A percentile compares a stretch with the other conserved stretches of the same genome.
phyloP scores from a whole-genome alignment of 2,888 invertebrate species.

The Brachynemurus nebulosus region DNA sequence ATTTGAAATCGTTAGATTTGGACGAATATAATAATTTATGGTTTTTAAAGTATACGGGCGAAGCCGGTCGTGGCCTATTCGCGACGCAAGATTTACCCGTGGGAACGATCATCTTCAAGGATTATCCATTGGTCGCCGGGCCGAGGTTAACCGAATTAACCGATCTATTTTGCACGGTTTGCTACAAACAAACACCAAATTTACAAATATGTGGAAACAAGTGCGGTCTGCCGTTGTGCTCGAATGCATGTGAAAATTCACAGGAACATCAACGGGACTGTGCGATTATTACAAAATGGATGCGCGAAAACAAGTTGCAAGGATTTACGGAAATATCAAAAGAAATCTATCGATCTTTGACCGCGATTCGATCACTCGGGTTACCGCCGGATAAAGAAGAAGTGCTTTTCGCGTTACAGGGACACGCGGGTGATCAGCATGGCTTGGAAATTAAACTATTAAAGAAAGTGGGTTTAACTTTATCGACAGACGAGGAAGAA shows the following conservation, averaged over 20 bases:
- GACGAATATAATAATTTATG: slow-evolving; percentile 35
- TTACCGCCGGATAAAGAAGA: slow-evolving; percentile 33
- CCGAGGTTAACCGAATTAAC: slow-evolving; percentile 41
- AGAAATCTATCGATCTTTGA: slow-evolving; percentile 29
- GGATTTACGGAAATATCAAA: slow-evolving; percentile 24
- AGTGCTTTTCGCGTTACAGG: slow-evolving; percentile 38
- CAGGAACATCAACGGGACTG: slow-evolving; percentile 45
- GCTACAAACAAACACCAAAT: slow-evolving; percentile 36
- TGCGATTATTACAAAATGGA: slow-evolving; percentile 34
- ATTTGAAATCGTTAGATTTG: slow-evolving; percentile 21
- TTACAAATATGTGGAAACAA: slow-evolving; percentile 38
- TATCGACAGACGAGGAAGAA: slow-evolving; percentile 39
- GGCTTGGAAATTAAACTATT: slow-evolving; percentile 43
- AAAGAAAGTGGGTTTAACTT: slow-evolving; percentile 33
- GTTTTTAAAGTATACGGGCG: slow-evolving; percentile 42
- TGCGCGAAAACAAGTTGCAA: slow-evolving; percentile 33
- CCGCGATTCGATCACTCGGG: slow-evolving; percentile 32
- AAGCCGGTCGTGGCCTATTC: slow-evolving; percentile 59
- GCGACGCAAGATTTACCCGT: slow-evolving; percentile 48
- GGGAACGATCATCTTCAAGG: slow-evolving; percentile 58
- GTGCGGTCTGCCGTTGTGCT: slow-evolving; percentile 59
- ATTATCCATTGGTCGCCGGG: slow-evolving; percentile 54
- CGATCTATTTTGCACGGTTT: slow-evolving; percentile 48
- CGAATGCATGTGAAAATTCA: slow-evolving; percentile 44
- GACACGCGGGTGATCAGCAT: slow-evolving; percentile 38